These are phyloP conservation scores for Thera obeliscata DNA, from an alignment of 2,888 invertebrate genomes.

Conservation along the genomic window DNA sequence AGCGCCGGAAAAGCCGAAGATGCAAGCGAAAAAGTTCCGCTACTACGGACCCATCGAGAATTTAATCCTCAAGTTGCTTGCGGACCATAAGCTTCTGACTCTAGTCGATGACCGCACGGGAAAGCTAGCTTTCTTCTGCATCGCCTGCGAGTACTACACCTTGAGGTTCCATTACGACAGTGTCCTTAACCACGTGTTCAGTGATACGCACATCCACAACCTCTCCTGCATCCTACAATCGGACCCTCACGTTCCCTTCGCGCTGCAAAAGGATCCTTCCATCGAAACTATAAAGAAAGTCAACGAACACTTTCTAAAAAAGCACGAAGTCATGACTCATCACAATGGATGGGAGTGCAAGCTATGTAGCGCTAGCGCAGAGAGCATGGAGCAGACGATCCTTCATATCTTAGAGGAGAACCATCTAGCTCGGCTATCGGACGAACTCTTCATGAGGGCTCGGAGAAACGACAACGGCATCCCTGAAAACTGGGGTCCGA, in stretches of 20 bases:
- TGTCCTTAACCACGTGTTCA: constrained; percentile 77
- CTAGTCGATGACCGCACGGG: constrained; percentile 77
- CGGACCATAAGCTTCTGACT: constrained; percentile 71
- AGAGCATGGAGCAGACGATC: constrained; percentile 62
- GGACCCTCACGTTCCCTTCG: constrained; percentile 69
- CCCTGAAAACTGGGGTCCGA: constrained; percentile 79
- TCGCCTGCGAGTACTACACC: constrained; percentile 78
- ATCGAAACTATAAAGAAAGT: constrained; percentile 70
- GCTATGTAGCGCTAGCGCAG: constrained; percentile 63
- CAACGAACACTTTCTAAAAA: constrained; percentile 68
- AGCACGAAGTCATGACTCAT: constrained; percentile 59
- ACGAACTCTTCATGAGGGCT: constrained; percentile 68
- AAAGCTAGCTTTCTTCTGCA: constrained; percentile 78
- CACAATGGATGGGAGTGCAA: constrained; percentile 57
- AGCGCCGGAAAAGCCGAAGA: constrained; percentile 67
- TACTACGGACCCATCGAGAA: constrained; percentile 78
- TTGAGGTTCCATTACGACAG: constrained; percentile 77
- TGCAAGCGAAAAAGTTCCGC: constrained; percentile 72
- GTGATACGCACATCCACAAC: constrained; percentile 73
- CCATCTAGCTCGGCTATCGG: constrained; percentile 71
- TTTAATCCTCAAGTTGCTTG: constrained; percentile 65
- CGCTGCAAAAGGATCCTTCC: constrained; percentile 55
- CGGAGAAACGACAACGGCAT: constrained; percentile 64
- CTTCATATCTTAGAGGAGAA: constrained; percentile 75
- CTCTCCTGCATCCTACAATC: constrained; percentile 71